Percentiles rank a stretch among this genome's conserved stretches.
Conservation (phyloP, 2,888 invertebrate species). For the Apotomis turbidana region DNA sequence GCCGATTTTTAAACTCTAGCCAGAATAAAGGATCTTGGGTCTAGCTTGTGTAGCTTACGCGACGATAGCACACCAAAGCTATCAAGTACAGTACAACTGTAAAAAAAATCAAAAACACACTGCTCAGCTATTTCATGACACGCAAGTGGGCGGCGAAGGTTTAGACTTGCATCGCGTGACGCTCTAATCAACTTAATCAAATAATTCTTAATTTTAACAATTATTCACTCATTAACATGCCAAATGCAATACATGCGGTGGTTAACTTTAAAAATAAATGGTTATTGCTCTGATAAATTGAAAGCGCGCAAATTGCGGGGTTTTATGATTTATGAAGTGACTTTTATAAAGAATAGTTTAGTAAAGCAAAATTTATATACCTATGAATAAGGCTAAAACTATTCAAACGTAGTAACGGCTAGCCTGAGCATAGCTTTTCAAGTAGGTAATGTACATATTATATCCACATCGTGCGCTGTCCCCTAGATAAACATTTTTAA, state of each 20-base stretch:
- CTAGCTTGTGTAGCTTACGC: no score
- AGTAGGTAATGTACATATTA: no score
- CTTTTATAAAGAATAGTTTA: not conserved
- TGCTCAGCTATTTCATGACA: slow-evolving; percentile 54
- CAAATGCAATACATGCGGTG: slow-evolving; percentile 30
- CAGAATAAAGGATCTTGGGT: no score
- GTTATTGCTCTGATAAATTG: slow-evolving; percentile 26
- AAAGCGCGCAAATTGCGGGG: slow-evolving; percentile 15
- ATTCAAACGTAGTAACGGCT: no score
- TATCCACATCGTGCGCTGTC: no score
- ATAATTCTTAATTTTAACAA: slow-evolving; percentile 56
- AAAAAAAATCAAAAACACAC: slow-evolving; percentile 43
- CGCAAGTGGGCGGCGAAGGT: slow-evolving; percentile 56
- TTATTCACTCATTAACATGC: slow-evolving; percentile 43
- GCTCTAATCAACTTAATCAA: slow-evolving; percentile 46
- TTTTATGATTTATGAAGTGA: not conserved
- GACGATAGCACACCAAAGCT: not conserved
- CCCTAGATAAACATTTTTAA: no score
- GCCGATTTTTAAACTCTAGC: no score
- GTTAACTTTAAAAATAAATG: slow-evolving; percentile 19
- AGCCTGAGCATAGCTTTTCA: no score
- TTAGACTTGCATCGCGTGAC: slow-evolving; percentile 58
- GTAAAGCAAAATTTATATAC: no score
- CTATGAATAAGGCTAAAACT: no score
- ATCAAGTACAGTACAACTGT: slow-evolving; percentile 1